Percentiles rank a stretch among this genome's conserved stretches.
Evolutionary conservation across 1,140 invertebrate species (phyloP).

Genomic region (Calephelis virginiensis): DNA sequence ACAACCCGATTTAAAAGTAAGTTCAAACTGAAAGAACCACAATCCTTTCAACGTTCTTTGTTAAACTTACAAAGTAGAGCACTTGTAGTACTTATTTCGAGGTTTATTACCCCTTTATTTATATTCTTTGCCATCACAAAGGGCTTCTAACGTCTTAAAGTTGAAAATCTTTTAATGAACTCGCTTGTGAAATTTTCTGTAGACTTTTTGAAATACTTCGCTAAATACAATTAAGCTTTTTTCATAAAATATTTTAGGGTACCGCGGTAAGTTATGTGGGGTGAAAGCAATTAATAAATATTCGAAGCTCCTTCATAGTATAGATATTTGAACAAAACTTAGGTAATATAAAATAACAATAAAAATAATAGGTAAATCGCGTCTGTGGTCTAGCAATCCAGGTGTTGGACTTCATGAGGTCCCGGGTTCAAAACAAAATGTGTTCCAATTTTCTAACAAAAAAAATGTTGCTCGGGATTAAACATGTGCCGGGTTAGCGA

Average conservation of each 20-base stretch:
- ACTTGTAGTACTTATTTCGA: constrained; percentile 48
- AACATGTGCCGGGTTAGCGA: too few relatives aligned
- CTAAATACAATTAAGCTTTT: constrained; percentile 6
- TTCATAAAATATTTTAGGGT: not conserved
- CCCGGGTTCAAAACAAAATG: too few relatives aligned
- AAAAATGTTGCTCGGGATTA: too few relatives aligned
- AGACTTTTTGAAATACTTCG: constrained; percentile 6
- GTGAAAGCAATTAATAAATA: too few relatives aligned
- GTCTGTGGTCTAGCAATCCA: too few relatives aligned
- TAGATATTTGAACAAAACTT: too few relatives aligned
- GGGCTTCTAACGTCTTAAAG: constrained; percentile 17
- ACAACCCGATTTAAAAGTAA: constrained; percentile 40
- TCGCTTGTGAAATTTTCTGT: constrained; percentile 4
- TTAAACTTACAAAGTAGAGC: constrained; percentile 47
- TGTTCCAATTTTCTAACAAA: too few relatives aligned
- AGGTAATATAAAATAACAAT: too few relatives aligned
- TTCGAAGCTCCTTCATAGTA: too few relatives aligned
- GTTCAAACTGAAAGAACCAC: constrained; percentile 50
- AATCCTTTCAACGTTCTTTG: constrained; percentile 61
- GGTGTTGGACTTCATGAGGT: too few relatives aligned
- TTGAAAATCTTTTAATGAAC: constrained; percentile 21
- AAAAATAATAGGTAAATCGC: too few relatives aligned
- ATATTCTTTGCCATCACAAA: constrained; percentile 21
- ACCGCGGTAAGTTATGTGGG: too few relatives aligned
- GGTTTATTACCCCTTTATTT: constrained; percentile 46